Evolutionary conservation across 2,888 invertebrate species (phyloP).

Genomic region (Acanthosepion lycidas): DNA sequence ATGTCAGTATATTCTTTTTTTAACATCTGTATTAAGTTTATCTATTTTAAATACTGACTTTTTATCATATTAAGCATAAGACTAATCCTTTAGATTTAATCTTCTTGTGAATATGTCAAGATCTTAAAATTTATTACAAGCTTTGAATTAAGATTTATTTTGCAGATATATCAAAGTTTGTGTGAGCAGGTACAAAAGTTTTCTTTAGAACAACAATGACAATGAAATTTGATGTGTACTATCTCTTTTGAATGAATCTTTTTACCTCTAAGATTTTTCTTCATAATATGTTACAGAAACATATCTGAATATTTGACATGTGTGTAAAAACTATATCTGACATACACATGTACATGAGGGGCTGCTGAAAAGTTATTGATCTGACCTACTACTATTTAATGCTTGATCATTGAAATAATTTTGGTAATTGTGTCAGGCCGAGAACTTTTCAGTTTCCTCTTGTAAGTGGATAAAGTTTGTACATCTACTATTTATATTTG

Average conservation of each 20-base stretch:
- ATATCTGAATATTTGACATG: not conserved
- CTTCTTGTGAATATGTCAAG: not conserved
- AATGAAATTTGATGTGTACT: no score
- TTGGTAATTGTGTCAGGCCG: no score
- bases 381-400: no score
- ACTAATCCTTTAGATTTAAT: not conserved
- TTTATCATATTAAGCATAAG: not conserved
- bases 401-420: no score
- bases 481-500: not conserved
- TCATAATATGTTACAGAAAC: not conserved
- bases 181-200: not conserved
- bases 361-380: no score
- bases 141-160: not conserved
- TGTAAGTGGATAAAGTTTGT: not conserved
- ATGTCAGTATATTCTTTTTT: no score
- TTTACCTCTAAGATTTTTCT: not conserved
- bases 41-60: no score
- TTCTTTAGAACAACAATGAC: not conserved
- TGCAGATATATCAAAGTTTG: not conserved
- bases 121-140: not conserved
- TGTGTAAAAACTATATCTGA: not conserved
- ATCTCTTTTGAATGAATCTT: not conserved
- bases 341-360: not conserved
- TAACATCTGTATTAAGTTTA: no score
- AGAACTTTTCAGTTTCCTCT: no score